Percentiles rank a stretch among this genome's conserved stretches.
phyloP scores from a whole-genome alignment of 1,140 invertebrate species.

The Antheraea pernyi region DNA sequence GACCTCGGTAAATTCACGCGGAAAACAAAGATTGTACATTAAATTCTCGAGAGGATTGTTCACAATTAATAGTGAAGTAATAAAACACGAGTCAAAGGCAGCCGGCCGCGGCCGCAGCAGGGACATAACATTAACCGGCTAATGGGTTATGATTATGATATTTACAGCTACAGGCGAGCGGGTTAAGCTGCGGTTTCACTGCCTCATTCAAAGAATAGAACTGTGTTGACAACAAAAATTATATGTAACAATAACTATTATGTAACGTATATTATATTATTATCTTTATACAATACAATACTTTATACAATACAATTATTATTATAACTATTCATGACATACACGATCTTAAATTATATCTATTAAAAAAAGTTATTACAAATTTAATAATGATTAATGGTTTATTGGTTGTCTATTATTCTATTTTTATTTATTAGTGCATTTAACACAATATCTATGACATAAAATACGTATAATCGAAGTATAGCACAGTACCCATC shows the following conservation, averaged over 20 bases:
- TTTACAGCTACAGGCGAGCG: conserved; percentile 61
- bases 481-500: too few species aligned
- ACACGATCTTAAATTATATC: too few species aligned
- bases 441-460: too few species aligned
- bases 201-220: not conserved
- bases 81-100: conserved; percentile 59
- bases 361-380: too few species aligned
- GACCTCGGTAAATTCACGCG: not conserved
- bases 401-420: too few species aligned
- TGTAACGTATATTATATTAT: too few species aligned
- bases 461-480: too few species aligned
- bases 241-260: not conserved
- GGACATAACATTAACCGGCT: conserved; percentile 66
- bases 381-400: too few species aligned
- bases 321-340: too few species aligned
- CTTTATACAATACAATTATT: too few species aligned
- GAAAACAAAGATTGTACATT: not conserved
- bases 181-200: conserved; percentile 48
- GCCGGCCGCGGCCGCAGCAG: conserved; percentile 37
- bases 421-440: too few species aligned
- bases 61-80: conserved; percentile 64
- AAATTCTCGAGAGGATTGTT: conserved; percentile 45
- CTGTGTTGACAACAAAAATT: conserved; percentile 5
- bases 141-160: conserved; percentile 77
- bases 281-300: too few species aligned